Evolutionary conservation across 2,113 vertebrate genomes (phyloP).

Genomic region (Zeus faber): DNA sequence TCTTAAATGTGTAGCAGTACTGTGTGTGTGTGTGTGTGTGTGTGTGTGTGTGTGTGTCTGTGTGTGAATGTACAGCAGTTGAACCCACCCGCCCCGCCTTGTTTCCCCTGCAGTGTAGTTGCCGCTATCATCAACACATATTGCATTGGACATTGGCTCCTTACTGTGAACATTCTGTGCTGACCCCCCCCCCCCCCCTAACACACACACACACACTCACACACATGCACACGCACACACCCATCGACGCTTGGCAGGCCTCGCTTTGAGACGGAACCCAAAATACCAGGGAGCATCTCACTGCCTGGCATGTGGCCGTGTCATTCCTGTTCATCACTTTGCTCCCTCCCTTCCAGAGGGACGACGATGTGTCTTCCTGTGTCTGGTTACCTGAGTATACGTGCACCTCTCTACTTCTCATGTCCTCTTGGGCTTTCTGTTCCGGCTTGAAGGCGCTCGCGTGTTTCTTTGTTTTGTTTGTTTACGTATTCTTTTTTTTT

Average conservation of each 20-base stretch:
- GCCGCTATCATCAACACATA: conserved; percentile 30
- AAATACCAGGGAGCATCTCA: conserved; percentile 49
- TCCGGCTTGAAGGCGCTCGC: conserved; percentile 10
- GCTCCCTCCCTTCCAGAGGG: conserved; percentile 29
- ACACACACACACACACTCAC: background rate
- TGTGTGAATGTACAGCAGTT: background rate
- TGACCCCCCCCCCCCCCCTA: conserved; percentile 25
- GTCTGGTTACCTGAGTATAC: background rate
- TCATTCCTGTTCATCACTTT: conserved; percentile 52
- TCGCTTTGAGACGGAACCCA: conserved; percentile 48
- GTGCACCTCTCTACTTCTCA: no score
- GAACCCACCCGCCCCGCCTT: background rate
- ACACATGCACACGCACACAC: conserved; percentile 1
- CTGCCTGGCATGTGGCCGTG: conserved; percentile 45
- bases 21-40: no score
- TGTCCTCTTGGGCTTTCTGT: no score
- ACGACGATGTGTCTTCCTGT: conserved; percentile 7
- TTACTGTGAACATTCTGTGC: conserved; percentile 31
- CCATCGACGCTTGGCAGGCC: conserved; percentile 23
- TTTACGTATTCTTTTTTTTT: background rate
- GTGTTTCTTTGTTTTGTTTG: conserved; percentile 10
- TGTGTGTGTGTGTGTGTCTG: background rate
- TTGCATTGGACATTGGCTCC: conserved; percentile 35
- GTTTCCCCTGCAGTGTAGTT: background rate
- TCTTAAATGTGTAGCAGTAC: no score